Evolutionary conservation across 2,888 invertebrate species (phyloP).

Genomic region (Philaethria dido): DNA sequence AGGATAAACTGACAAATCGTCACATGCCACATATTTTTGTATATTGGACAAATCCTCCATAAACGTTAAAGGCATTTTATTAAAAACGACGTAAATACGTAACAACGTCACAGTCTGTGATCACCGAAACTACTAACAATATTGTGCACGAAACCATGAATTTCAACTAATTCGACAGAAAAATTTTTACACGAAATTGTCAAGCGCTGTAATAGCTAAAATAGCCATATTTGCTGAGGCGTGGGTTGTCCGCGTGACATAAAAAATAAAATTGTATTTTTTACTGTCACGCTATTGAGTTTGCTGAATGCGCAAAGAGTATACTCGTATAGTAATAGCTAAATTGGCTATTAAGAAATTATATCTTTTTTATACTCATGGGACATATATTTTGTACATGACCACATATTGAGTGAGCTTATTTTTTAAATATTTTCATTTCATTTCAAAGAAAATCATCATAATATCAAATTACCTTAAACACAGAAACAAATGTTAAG

Average conservation of each 20-base stretch:
- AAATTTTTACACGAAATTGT: constrained; percentile 19
- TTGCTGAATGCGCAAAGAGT: too few relatives aligned
- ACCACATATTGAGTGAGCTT: too few relatives aligned
- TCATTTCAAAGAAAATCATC: too few relatives aligned
- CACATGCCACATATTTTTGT: too few relatives aligned
- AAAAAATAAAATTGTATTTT: constrained; percentile 9
- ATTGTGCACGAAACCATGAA: constrained; percentile 29
- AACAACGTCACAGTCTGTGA: constrained; percentile 25
- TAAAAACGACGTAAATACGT: constrained; percentile 18
- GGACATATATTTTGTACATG: too few relatives aligned
- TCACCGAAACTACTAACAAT: constrained; percentile 25
- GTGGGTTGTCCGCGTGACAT: not conserved
- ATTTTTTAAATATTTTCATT: too few relatives aligned
- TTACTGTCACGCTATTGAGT: not conserved
- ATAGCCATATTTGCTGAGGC: constrained; percentile 15
- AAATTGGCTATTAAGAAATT: too few relatives aligned
- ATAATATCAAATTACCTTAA: too few relatives aligned
- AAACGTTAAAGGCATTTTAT: constrained; percentile 9
- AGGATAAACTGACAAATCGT: too few relatives aligned
- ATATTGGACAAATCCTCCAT: not conserved
- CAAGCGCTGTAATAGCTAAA: constrained; percentile 12
- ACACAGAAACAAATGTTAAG: too few relatives aligned
- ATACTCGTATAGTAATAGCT: too few relatives aligned
- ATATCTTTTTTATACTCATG: too few relatives aligned
- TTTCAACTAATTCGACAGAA: constrained; percentile 29